Evolutionary conservation across 1,140 invertebrate genomes (phyloP), one percentile per base, ranked within the genome.

Genomic region (Eriocheir sinensis): DNA sequence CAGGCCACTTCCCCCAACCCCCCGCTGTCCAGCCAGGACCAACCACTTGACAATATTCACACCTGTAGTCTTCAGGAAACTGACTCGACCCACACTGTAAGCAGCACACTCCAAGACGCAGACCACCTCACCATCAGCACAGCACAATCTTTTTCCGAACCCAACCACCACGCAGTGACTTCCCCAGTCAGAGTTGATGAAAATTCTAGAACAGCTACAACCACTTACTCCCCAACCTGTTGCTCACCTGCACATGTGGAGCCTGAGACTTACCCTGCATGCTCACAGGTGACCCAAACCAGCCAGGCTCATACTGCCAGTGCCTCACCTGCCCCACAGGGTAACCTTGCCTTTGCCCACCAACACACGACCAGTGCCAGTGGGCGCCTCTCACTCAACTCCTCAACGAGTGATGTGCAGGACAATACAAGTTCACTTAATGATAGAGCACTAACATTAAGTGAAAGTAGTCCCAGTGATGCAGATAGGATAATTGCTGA

Each of bases 261-360:
- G 94, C 48, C 79, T 91, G 94, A 94, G 85, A 92, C 89, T 91
- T 92, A 94, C 94, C 94, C 89, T 94, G 89, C 79, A 89, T 94
- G 93, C 94, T 83, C 94, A 92, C 89, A 91, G 94, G 89, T 92
- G 94, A 94, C 94, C 94, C 94, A 80, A 94, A 92, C 89, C 88
- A 94, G 94, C 94, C 94, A 91, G 94, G 94, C 94, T 94, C 94
- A 94, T 91, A 88, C 94, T 94, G 94, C 94, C 90, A 94, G 94
- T 94, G 94, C 94, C 94, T 94, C 94, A 86, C 94, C 94, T 94
- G 94, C 90, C 94, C 89, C 85, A 94, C 94, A 94, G 94, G 94
- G 94, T 94, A 94, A 94, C 81, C 94, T 94, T 94, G 94, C 94
- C 94, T 94, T 94, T 85, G 94, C 94, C 89, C 94, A 94, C 89